phyloP scores from a whole-genome alignment of 2,888 invertebrate species.

The Mythimna impura region DNA sequence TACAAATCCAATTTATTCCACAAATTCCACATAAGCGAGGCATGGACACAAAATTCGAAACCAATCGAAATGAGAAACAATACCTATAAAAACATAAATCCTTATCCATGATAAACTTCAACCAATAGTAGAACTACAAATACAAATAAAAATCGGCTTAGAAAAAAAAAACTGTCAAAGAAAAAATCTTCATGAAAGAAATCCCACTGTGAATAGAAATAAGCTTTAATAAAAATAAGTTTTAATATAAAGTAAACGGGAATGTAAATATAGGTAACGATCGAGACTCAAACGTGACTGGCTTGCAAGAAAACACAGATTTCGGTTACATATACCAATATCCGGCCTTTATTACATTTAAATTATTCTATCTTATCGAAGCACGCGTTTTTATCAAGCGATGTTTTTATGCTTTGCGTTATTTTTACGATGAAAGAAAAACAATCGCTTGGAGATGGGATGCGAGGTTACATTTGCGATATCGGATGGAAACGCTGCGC shows the following conservation, averaged over 20 bases:
- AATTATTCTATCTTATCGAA: slow-evolving; percentile 64
- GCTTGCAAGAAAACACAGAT: slow-evolving; percentile 57
- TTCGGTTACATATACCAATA: slow-evolving; percentile 61
- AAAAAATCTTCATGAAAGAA: slow-evolving; percentile 46
- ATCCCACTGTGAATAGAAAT: slow-evolving; percentile 58
- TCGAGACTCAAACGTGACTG: slow-evolving; percentile 57
- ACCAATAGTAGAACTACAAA: not conserved
- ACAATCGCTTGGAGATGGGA: slow-evolving; percentile 46
- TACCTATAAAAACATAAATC: too few relatives aligned
- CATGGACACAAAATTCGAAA: too few relatives aligned
- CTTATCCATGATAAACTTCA: too few relatives aligned
- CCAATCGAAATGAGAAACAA: too few relatives aligned
- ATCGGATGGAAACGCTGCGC: slow-evolving; percentile 27
- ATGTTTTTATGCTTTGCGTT: slow-evolving; percentile 55
- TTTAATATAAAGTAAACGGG: slow-evolving; percentile 65
- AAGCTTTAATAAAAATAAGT: slow-evolving; percentile 65
- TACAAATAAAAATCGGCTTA: not conserved
- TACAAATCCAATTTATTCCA: too few relatives aligned
- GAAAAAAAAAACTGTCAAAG: slow-evolving; percentile 30
- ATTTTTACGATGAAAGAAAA: slow-evolving; percentile 57
- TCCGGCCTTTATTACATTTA: slow-evolving; percentile 65
- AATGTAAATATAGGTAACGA: slow-evolving; percentile 62
- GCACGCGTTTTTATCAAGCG: slow-evolving; percentile 54
- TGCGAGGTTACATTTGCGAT: slow-evolving; percentile 18
- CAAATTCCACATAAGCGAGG: too few relatives aligned